Percentiles rank a stretch among this genome's conserved stretches.
Conservation (phyloP, 2,888 invertebrate genomes). For the Pseudoips prasinana region DNA sequence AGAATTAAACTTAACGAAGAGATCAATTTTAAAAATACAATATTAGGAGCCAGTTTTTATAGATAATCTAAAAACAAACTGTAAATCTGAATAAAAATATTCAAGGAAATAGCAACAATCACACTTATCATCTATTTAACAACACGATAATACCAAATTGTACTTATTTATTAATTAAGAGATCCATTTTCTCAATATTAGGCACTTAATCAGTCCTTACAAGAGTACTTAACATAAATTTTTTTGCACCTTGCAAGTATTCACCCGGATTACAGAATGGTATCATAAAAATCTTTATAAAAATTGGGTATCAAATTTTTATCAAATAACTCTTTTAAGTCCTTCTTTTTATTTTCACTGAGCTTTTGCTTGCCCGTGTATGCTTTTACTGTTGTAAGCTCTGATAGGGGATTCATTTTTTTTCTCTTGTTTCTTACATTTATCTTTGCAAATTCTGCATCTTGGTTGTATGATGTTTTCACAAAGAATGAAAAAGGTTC, state of each 20-base stretch:
- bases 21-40: too few species aligned
- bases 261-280: conserved; percentile 4
- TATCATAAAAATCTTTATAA: conserved; percentile 7
- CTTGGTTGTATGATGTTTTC: conserved; percentile 5
- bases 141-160: too few species aligned
- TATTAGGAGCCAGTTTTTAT: too few species aligned
- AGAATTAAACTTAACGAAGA: too few species aligned
- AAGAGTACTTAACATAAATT: neutral
- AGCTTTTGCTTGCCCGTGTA: conserved; percentile 5
- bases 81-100: too few species aligned
- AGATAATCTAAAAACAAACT: too few species aligned
- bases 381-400: conserved; percentile 4
- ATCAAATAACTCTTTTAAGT: conserved; percentile 2
- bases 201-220: too few species aligned
- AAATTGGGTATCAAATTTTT: conserved; percentile 5
- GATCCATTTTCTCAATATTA: too few species aligned
- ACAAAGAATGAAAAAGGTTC: conserved; percentile 7
- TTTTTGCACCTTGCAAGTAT: conserved; percentile 3
- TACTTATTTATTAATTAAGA: too few species aligned
- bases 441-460: conserved; percentile 2
- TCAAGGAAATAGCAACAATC: too few species aligned
- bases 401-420: conserved; percentile 1
- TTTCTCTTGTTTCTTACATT: conserved; percentile 3
- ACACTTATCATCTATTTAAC: too few species aligned
- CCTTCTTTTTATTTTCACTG: conserved; percentile 3